phyloP scores from a whole-genome alignment of 2,888 invertebrate genomes.

The Coecobrya sp. region DNA sequence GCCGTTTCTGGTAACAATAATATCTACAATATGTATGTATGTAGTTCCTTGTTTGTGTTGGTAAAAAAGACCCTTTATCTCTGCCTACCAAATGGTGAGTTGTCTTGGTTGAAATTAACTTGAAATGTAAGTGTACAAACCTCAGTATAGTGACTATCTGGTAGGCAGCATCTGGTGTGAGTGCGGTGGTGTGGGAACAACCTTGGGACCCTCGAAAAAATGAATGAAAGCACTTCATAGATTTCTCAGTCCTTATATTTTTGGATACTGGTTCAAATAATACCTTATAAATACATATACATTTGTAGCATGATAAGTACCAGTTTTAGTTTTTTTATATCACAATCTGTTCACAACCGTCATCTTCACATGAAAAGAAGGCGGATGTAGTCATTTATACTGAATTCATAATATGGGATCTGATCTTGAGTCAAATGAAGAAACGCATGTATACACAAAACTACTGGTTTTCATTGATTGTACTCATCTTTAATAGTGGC shows the following conservation, averaged over 20 bases:
- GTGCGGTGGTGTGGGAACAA: slow-evolving; percentile 73
- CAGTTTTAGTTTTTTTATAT: not conserved
- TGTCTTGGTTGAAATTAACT: not conserved
- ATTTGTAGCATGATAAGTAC: not conserved
- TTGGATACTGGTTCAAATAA: not conserved
- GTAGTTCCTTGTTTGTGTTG: slow-evolving; percentile 69
- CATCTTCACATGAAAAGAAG: slow-evolving; percentile 50
- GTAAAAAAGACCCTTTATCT: slow-evolving; percentile 67
- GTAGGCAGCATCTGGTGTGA: slow-evolving; percentile 56
- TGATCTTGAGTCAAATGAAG: not conserved
- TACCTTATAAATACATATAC: not conserved
- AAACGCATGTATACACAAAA: not conserved
- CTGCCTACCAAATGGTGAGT: slow-evolving; percentile 69
- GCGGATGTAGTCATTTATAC: slow-evolving; percentile 66
- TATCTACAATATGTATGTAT: no score
- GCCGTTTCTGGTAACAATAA: not conserved
- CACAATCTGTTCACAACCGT: slow-evolving; percentile 4
- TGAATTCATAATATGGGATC: not conserved
- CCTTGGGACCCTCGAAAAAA: slow-evolving; percentile 76
- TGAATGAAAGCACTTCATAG: slow-evolving; percentile 76
- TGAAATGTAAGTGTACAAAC: not conserved
- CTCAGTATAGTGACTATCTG: slow-evolving; percentile 47
- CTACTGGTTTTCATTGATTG: not conserved
- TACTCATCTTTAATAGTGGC: not conserved
- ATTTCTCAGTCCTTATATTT: slow-evolving; percentile 61